phyloP scores from a whole-genome alignment of 2,888 invertebrate species.

The Nipponacmea schrenckii region DNA sequence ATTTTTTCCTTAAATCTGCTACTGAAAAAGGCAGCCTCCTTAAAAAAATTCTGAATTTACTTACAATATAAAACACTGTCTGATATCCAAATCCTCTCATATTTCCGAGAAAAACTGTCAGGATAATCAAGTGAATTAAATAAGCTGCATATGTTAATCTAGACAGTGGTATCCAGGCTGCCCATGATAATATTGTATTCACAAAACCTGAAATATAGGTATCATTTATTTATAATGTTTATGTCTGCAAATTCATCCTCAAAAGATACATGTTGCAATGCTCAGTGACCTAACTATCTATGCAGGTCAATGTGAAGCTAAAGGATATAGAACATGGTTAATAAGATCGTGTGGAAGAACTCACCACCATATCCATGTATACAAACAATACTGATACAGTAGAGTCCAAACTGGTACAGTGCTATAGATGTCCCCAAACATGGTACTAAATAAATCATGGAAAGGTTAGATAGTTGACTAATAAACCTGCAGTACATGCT shows the following conservation, averaged over 20 bases:
- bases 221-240: no score
- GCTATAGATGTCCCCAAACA: no score
- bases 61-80: conserved; percentile 8
- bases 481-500: neutral
- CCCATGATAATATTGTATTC: conserved; percentile 31
- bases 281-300: no score
- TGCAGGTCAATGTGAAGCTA: no score
- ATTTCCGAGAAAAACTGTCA: conserved; percentile 20
- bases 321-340: no score
- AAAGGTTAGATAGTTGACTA: neutral
- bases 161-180: conserved; percentile 30
- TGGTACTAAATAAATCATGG: neutral
- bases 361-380: neutral
- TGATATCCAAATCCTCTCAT: conserved; percentile 10
- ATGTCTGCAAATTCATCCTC: no score
- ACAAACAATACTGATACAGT: neutral
- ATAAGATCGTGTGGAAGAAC: no score
- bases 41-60: neutral
- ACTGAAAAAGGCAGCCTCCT: no score
- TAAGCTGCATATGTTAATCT: conserved; percentile 36
- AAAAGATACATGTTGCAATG: no score
- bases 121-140: conserved; percentile 33
- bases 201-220: conserved; percentile 32
- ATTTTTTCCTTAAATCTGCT: no score
- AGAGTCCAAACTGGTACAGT: neutral